Base-by-base conservation (phyloP, 2,797 vertebrate species). In the Microchirus variegatus region DNA sequence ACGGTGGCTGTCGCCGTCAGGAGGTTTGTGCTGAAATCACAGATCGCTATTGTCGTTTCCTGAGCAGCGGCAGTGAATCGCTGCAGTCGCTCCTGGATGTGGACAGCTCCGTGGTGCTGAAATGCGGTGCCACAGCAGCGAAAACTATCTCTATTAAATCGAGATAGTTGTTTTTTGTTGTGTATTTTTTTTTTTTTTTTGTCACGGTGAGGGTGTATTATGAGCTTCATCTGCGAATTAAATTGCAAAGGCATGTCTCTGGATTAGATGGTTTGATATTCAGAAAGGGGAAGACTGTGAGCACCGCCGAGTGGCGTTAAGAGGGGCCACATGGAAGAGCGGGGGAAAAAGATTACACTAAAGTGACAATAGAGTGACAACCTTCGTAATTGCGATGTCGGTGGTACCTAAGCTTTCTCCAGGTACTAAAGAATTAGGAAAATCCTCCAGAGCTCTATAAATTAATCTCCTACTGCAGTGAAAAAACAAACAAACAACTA, bases 231-330 rank as follows among this genome's bases (percentile, higher is more conserved):
- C 35, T 50, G 47, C 61, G 5, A 22, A 22, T 22, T 22, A 40
- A 40, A 78, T 78, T 43, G 43, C 10, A 68, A 78, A 81, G 70
- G 73, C 58, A 8, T 68, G 53, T 31, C 31, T 31, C 5, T 51
- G 64, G 70, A 77, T 63, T 54, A 77, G 61, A 64, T 56, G 54
- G 76, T 77, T 80, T 83, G 70, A 76, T 83, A 84, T 83, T 55
- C 67, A 67, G 60, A 79, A 70, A 84, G 84, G 73, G 75, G 45
- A 91, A 88, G 91, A 81, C 79, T 92, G 72, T 89, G 90, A 92
- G 92, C 92, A 89, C 92, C 91, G 89, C 92, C 90, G 92, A 92
- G 91, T 86, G 90, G 92, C 85, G 90, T 89, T 83, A 38, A 80
- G 70, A 86, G 89, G 87, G 79, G 85, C 61, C 83, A 89, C 86